Conservation (phyloP, 2,113 vertebrate genomes). For the Varanus komodoensis region DNA sequence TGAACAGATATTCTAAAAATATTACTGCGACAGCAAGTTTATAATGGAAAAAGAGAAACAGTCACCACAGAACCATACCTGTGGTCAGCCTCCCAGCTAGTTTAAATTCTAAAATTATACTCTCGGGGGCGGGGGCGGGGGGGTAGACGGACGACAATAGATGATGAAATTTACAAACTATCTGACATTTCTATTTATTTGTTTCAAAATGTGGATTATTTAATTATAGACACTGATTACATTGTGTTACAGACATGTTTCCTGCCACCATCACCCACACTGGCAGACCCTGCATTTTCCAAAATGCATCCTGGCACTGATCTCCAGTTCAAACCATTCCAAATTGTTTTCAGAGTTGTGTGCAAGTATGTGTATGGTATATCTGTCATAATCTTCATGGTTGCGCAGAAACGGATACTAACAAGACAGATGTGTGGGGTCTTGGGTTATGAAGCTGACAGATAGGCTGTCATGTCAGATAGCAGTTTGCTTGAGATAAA, state of each 20-base stretch:
- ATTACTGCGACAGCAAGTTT: background rate
- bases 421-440: constrained; percentile 61
- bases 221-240: constrained; percentile 46
- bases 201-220: background rate
- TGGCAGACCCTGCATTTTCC: background rate
- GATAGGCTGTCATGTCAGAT: constrained; percentile 61
- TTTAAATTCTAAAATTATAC: constrained; percentile 17
- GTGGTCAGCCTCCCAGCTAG: constrained; percentile 30
- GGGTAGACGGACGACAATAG: background rate
- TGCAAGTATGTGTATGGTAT: constrained; percentile 49
- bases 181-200: constrained; percentile 37
- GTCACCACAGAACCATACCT: background rate
- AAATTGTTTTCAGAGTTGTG: constrained; percentile 43
- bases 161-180: constrained; percentile 30
- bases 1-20: constrained; percentile 38
- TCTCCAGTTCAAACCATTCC: constrained; percentile 48
- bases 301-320: constrained; percentile 31
- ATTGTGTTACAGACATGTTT: constrained; percentile 31
- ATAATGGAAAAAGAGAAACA: background rate
- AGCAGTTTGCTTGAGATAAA: constrained; percentile 61
- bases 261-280: background rate
- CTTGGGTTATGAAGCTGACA: constrained; percentile 64
- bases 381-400: constrained; percentile 69
- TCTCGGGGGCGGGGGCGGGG: background rate
- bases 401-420: constrained; percentile 55